Base-by-base conservation (phyloP, 2,888 invertebrate genomes). In the Siphlonurus alternatus region DNA sequence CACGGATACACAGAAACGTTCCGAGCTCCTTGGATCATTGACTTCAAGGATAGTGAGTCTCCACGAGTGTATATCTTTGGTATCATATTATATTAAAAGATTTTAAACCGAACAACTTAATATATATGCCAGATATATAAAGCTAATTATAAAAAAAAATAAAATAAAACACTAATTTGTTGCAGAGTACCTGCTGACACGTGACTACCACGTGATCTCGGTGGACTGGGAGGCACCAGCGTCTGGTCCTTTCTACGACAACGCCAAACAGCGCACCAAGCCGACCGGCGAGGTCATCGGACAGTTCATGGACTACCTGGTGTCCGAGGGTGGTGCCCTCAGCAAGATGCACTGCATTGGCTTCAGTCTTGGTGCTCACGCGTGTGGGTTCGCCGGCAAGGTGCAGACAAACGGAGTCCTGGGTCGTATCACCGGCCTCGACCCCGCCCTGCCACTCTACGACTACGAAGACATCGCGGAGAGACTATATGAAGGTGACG, bases 401-500 rank as follows among this genome's bases (percentile, higher is more conserved):
- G 18, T 20, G 15, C 15, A 10, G 38, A 20, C 19, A 18, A 10
- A 15, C 10, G 59, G 59, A n/a, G 23, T 19, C 5, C 23, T 61
- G 5, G 25, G 61, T 5, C 3, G 25, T 3, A 22, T 61, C 23
- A 24, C 24, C 7, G 67, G 67, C 3, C 53, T 67, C 18, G 67
- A 67, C 51, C 65, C 67, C 1, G 67, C 67, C 2, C 62, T 53
- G 2, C 65, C 65, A 0, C 56, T 64, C 53, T 65, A 59, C 25
- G 63, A 56, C 7, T 3, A 24, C 5, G 63, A 59, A 7, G 23
- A 38, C 25, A 18, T 23, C 10, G 61, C 15, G 10, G 25, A 63
- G n/a, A 67, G 71, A 2, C 65, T 73, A 25, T 70, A 72, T 63
- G 68, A 68, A 2, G 66, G 68, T 1, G 73, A 73, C 63, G 73